Percentiles rank a stretch among this genome's conserved stretches.
Evolutionary conservation across 1,140 invertebrate genomes (phyloP).

Genomic region (Drosophila arawakana): DNA sequence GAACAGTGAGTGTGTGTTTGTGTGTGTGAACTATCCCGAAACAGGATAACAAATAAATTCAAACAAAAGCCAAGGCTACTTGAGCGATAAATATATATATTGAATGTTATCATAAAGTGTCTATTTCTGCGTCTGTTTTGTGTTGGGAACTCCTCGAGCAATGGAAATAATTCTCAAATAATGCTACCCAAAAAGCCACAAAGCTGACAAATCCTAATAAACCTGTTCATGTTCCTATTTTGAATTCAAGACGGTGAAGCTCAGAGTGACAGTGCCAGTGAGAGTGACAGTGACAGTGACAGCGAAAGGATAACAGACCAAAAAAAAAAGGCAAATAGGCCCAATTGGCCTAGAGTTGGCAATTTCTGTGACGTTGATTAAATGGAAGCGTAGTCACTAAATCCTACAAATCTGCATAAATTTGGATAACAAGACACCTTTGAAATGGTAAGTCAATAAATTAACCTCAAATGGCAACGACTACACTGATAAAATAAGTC

Average conservation of each 20-base stretch:
- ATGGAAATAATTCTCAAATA: slow-evolving; percentile 27
- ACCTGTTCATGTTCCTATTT: slow-evolving; percentile 17
- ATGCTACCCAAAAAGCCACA: background rate
- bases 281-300: slow-evolving; percentile 54
- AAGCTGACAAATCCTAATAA: slow-evolving; percentile 24
- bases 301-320: slow-evolving; percentile 28
- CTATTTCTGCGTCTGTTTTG: background rate
- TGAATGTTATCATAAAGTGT: slow-evolving; percentile 6
- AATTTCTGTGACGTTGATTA: slow-evolving; percentile 22
- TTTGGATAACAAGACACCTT: slow-evolving; percentile 26
- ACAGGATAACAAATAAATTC: slow-evolving; percentile 23
- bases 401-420: slow-evolving; percentile 11
- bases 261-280: slow-evolving; percentile 34
- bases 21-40: slow-evolving; percentile 29
- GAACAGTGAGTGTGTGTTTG: slow-evolving; percentile 4
- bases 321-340: slow-evolving; percentile 25
- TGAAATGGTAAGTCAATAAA: slow-evolving; percentile 19
- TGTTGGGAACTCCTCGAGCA: background rate
- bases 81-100: slow-evolving; percentile 37
- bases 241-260: slow-evolving; percentile 12
- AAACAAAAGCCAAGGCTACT: slow-evolving; percentile 27
- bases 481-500: too few relatives aligned
- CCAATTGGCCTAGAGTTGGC: slow-evolving; percentile 11
- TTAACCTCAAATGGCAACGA: too few relatives aligned
- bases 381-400: slow-evolving; percentile 5